phyloP scores from a whole-genome alignment of 2,797 vertebrate genomes.

The Chelmon rostratus region DNA sequence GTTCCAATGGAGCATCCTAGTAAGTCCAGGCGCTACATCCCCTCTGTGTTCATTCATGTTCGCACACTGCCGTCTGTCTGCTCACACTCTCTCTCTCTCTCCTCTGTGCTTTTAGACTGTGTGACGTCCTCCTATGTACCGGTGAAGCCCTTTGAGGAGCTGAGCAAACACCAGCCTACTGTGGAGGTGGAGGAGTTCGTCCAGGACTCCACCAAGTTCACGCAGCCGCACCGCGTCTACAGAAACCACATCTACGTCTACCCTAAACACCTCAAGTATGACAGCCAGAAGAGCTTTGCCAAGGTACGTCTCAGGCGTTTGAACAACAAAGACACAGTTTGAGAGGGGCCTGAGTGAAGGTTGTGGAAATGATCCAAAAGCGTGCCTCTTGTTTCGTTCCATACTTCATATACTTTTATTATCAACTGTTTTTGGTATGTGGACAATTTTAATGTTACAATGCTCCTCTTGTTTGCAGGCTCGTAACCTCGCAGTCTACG shows the following conservation, averaged over 20 bases:
- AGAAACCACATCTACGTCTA: conserved; percentile 98
- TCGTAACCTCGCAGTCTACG: conserved; percentile 94
- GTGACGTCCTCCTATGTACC: conserved; percentile 96
- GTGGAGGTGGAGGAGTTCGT: conserved; percentile 97
- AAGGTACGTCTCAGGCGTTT: conserved; percentile 85
- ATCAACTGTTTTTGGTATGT: conserved; percentile 6
- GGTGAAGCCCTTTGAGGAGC: conserved; percentile 92
- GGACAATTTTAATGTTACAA: conserved; percentile 40
- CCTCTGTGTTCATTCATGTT: not conserved
- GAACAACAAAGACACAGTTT: not conserved
- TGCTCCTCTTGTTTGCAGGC: conserved; percentile 88
- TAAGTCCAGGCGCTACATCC: conserved; percentile 78
- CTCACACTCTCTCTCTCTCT: not conserved
- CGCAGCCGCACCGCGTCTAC: conserved; percentile 93
- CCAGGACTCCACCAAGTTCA: conserved; percentile 93
- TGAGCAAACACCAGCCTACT: conserved; percentile 88
- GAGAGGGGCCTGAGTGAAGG: not conserved
- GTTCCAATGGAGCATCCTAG: conserved; percentile 96
- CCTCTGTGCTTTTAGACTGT: conserved; percentile 86
- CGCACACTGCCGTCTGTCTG: not conserved
- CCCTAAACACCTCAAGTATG: conserved; percentile 98
- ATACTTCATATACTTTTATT: conserved; percentile 35
- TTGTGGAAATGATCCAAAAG: conserved; percentile 1
- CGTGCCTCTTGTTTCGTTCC: not conserved
- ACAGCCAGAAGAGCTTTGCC: conserved; percentile 97